Conservation (phyloP, 2,888 invertebrate species). For the Lasius fuliginosus region DNA sequence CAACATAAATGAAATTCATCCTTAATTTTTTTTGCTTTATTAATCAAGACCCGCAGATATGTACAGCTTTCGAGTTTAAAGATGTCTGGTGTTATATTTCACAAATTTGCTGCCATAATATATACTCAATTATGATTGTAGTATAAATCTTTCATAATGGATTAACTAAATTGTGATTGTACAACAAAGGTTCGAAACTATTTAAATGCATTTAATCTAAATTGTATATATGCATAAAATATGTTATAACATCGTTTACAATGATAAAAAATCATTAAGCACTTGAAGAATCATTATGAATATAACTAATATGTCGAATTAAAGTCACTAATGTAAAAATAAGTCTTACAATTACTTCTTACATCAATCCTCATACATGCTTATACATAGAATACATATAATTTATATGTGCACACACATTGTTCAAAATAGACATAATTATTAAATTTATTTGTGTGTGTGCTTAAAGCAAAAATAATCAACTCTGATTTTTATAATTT, state of each 20-base stretch:
- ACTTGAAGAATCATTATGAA: not conserved
- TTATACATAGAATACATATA: not conserved
- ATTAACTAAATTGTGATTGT: conserved; percentile 13
- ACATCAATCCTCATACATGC: not conserved
- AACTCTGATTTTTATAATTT: not conserved
- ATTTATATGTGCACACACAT: not conserved
- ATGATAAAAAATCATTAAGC: conserved; percentile 1
- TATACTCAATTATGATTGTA: not conserved
- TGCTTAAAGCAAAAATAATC: conserved; percentile 7
- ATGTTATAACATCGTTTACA: not conserved
- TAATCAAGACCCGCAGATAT: not conserved
- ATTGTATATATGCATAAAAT: not conserved
- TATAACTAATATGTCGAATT: not conserved
- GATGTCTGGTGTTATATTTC: not conserved
- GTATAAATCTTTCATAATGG: not conserved
- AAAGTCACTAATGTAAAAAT: not conserved
- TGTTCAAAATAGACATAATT: not conserved
- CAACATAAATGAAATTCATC: not conserved
- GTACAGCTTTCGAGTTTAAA: not conserved
- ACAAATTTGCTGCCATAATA: not conserved
- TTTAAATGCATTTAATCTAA: conserved; percentile 14
- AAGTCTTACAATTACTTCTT: not conserved
- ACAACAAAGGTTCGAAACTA: not conserved
- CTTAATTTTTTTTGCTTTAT: not conserved
- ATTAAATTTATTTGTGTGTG: not conserved